Conservation (phyloP, 2,113 vertebrate species). For the Henicopernis longicauda region DNA sequence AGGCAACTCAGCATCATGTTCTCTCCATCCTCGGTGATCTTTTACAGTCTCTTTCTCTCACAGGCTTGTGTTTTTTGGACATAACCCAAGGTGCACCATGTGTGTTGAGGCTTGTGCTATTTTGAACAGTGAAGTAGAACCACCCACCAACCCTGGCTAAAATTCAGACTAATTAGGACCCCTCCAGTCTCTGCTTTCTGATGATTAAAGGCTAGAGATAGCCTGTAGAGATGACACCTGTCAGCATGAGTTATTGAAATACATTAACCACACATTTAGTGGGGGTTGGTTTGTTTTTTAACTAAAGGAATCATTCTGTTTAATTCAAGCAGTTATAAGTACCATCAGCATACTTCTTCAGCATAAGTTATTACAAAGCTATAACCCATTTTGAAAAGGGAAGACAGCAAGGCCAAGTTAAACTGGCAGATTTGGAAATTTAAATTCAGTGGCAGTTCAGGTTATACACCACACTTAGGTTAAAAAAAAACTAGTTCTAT, state of each 20-base stretch:
- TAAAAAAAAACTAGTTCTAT: slow-evolving; percentile 32
- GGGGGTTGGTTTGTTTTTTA: neutral
- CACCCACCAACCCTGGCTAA: slow-evolving; percentile 26
- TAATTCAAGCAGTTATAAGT: neutral
- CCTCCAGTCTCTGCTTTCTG: neutral
- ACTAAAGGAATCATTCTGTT: neutral
- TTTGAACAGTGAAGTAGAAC: neutral
- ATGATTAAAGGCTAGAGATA: slow-evolving; percentile 15
- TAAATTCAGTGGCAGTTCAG: slow-evolving; percentile 22
- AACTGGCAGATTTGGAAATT: slow-evolving; percentile 9
- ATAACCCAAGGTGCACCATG: neutral
- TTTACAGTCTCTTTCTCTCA: neutral
- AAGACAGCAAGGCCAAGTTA: slow-evolving; percentile 18
- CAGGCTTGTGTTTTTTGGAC: neutral
- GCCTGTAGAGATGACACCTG: slow-evolving; percentile 43
- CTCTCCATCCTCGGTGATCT: neutral
- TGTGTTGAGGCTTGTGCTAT: neutral
- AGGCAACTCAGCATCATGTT: neutral
- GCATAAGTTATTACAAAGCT: neutral
- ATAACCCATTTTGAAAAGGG: neutral
- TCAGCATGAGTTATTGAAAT: neutral
- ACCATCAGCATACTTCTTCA: neutral
- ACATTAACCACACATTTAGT: neutral
- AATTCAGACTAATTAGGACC: slow-evolving; percentile 31
- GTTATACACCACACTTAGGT: neutral